Conservation (phyloP, 2,797 vertebrate species). For the Natrix natrix region DNA sequence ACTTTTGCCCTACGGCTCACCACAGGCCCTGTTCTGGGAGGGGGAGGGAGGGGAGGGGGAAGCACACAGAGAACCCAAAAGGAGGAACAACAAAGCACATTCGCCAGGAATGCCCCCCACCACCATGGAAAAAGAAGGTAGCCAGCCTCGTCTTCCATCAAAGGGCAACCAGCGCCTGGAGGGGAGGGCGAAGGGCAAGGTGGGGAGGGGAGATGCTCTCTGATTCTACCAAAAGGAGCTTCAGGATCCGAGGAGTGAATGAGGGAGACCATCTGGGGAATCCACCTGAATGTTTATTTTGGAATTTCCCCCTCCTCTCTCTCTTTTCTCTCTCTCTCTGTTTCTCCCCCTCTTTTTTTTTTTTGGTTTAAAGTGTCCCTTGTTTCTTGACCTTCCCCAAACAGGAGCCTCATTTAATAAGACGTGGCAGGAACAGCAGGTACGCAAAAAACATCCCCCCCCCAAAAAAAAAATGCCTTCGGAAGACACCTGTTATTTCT, state of each 20-base stretch:
- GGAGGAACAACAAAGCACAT: constrained; percentile 64
- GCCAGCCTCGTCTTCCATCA: constrained; percentile 67
- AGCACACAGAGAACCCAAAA: constrained; percentile 15
- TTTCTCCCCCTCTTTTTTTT: constrained; percentile 54
- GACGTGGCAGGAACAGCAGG: constrained; percentile 75
- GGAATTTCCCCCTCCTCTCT: constrained; percentile 61
- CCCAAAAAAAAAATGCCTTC: constrained; percentile 54
- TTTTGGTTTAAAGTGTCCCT: constrained; percentile 77
- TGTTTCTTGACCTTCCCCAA: constrained; percentile 59
- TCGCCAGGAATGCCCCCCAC: constrained; percentile 72
- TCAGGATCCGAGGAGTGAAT: constrained; percentile 58
- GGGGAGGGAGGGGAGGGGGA: background rate
- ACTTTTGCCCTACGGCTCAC: background rate
- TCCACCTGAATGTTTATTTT: constrained; percentile 71
- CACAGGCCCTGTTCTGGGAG: background rate
- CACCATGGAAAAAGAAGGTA: constrained; percentile 67
- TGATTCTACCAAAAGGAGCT: constrained; percentile 72
- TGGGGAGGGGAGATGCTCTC: constrained; percentile 63
- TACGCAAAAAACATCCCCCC: constrained; percentile 53
- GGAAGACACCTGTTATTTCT: constrained; percentile 90
- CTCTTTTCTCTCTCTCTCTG: constrained; percentile 67
- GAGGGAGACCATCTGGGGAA: constrained; percentile 62
- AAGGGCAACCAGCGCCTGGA: constrained; percentile 53
- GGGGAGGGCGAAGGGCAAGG: constrained; percentile 35
- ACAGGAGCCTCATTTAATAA: constrained; percentile 73